Evolutionary conservation across 1,140 invertebrate genomes (phyloP).

Genomic region (Papilio xuthus): DNA sequence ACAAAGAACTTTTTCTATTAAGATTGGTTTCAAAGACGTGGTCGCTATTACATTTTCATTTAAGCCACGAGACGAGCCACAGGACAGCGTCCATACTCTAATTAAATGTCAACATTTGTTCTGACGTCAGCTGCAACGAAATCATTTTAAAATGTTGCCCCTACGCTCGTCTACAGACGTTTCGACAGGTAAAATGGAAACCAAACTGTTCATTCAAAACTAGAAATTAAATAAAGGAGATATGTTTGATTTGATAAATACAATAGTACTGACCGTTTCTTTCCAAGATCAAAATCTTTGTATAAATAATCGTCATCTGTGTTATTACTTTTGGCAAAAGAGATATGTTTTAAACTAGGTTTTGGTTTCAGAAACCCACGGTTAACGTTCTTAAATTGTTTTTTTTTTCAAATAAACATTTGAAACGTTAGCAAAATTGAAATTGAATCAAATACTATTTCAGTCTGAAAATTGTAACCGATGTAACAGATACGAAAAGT

Average conservation of each 20-base stretch:
- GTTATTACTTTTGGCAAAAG: no score
- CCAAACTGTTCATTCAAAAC: background rate
- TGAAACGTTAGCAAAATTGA: background rate
- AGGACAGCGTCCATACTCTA: background rate
- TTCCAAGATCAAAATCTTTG: no score
- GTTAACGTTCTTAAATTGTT: no score
- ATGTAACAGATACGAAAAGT: background rate
- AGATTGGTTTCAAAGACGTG: background rate
- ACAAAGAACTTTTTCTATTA: background rate
- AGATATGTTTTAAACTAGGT: no score
- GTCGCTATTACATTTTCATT: background rate
- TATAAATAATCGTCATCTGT: no score
- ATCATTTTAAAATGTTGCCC: background rate
- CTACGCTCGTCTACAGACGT: background rate
- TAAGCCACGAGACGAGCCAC: background rate
- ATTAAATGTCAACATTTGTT: slow-evolving; percentile 6
- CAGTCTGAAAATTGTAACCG: background rate
- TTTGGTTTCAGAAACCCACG: no score
- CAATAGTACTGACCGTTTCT: no score
- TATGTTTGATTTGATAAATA: no score
- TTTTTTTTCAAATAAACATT: background rate
- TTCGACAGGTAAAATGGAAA: background rate
- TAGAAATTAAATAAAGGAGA: no score
- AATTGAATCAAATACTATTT: background rate
- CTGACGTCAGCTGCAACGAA: background rate